Evolutionary conservation across 2,113 vertebrate species (phyloP).

Genomic region (Litocranius walleri): DNA sequence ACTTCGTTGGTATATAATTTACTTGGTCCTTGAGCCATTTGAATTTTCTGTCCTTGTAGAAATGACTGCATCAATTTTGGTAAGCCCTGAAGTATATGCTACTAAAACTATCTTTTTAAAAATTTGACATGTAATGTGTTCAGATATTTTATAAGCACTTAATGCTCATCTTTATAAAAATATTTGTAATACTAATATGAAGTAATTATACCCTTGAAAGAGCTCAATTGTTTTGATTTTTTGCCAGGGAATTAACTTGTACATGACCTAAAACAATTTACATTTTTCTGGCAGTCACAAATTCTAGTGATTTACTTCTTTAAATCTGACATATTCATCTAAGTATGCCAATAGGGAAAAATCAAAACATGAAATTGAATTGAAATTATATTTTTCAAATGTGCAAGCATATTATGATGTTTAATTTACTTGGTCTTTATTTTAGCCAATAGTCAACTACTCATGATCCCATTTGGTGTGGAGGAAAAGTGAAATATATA

Average conservation of each 20-base stretch:
- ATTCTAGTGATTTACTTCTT: conserved; percentile 2
- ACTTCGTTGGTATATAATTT: neutral
- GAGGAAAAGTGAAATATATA: neutral
- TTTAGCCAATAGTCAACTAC: neutral
- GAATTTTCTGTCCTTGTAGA: neutral
- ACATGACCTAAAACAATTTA: neutral
- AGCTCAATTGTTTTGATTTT: neutral
- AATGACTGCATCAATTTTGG: neutral
- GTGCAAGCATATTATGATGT: neutral
- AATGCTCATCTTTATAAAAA: conserved; percentile 42
- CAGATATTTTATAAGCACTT: neutral
- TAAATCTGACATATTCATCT: neutral
- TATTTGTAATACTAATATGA: neutral
- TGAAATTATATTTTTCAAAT: neutral
- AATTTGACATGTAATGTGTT: neutral
- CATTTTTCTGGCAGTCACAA: neutral
- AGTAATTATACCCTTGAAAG: neutral
- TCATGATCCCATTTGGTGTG: neutral
- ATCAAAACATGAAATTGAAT: neutral
- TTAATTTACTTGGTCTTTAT: neutral
- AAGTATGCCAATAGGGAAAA: neutral
- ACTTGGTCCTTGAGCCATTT: neutral
- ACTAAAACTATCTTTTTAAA: neutral
- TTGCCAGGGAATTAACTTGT: conserved; percentile 16
- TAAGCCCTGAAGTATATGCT: neutral